Conservation (phyloP, 2,888 invertebrate genomes). For the Dolichomitus sp. region DNA sequence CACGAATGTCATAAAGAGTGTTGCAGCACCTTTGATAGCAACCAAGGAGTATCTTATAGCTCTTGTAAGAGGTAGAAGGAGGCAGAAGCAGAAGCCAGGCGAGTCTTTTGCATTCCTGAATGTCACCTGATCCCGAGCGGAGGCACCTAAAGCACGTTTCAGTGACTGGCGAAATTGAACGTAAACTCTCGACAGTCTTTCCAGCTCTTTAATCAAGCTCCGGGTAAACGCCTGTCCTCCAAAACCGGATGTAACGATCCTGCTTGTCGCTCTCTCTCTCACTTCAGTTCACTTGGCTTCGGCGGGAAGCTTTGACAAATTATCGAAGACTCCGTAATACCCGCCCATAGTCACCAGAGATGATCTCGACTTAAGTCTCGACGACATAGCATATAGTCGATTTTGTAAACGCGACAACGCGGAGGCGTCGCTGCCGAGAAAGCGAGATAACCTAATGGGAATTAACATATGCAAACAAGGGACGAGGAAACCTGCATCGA, state of each 20-base stretch:
- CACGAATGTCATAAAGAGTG: not conserved
- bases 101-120: constrained; percentile 77
- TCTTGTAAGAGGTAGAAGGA: constrained; percentile 5
- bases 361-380: constrained; percentile 26
- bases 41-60: constrained; percentile 3
- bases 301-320: constrained; percentile 53
- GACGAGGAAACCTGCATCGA: constrained; percentile 32
- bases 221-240: constrained; percentile 40
- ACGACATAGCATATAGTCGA: constrained; percentile 17
- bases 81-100: constrained; percentile 19
- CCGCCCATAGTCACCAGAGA: constrained; percentile 33
- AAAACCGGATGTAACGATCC: constrained; percentile 52
- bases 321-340: constrained; percentile 52
- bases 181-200: constrained; percentile 53
- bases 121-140: constrained; percentile 75
- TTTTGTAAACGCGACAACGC: constrained; percentile 36
- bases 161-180: constrained; percentile 59
- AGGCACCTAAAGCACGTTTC: constrained; percentile 54
- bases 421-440: constrained; percentile 41
- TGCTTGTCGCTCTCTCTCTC: constrained; percentile 8
- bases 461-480: constrained; percentile 61
- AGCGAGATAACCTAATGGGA: constrained; percentile 51
- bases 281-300: constrained; percentile 32
- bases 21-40: constrained; percentile 12
- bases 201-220: constrained; percentile 58